These are phyloP conservation scores for Pogonognathellus flavescens DNA, from an alignment of 1,140 invertebrate species.

Conservation along the genomic window DNA sequence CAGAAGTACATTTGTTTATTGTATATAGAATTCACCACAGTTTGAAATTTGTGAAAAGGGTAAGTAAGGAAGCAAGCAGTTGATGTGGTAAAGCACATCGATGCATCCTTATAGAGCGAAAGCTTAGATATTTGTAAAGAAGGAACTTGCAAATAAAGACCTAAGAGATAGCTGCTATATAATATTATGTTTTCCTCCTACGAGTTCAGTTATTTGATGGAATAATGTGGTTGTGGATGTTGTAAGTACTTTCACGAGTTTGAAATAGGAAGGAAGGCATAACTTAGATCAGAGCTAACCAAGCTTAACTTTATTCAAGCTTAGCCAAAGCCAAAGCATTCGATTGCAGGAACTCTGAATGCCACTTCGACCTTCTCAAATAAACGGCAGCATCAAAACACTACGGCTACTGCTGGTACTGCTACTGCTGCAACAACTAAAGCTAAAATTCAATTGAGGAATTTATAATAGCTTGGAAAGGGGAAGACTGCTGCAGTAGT, in stretches of 20 bases:
- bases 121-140: too few species aligned
- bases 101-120: too few species aligned
- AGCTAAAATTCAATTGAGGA: conserved; percentile 7
- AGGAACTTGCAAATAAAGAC: too few species aligned
- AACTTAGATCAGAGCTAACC: neutral
- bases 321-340: neutral
- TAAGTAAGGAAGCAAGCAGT: neutral
- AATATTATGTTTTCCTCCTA: neutral
- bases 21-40: neutral
- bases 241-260: neutral
- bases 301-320: conserved; percentile 11
- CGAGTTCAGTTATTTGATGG: neutral
- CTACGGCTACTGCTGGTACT: too few species aligned
- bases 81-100: neutral
- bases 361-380: too few species aligned
- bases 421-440: neutral
- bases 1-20: too few species aligned
- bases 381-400: too few species aligned
- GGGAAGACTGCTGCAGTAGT: neutral
- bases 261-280: conserved; percentile 23
- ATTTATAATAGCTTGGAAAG: neutral
- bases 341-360: too few species aligned
- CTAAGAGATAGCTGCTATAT: neutral
- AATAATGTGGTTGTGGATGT: neutral
- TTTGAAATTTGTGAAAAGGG: neutral